A percentile compares a stretch with the other conserved stretches of the same genome.
Evolutionary conservation across 2,888 invertebrate species (phyloP).

Genomic region (Callinectes sapidus): DNA sequence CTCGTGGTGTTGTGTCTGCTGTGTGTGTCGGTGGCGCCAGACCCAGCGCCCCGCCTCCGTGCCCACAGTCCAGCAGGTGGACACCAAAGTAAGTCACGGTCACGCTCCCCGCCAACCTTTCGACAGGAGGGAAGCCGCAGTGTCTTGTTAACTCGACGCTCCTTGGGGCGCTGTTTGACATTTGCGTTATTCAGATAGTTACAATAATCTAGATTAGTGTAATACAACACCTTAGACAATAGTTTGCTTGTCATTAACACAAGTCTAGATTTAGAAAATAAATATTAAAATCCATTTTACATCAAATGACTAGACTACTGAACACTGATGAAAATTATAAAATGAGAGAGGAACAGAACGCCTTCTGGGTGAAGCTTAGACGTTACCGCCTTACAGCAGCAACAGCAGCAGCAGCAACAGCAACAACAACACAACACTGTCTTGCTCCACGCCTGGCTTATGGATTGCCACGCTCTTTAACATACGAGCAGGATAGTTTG

Average conservation of each 20-base stretch:
- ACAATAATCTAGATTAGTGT: background rate
- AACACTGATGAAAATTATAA: background rate
- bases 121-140: background rate
- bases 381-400: background rate
- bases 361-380: background rate
- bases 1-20: slow-evolving; percentile 34
- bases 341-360: background rate
- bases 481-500: background rate
- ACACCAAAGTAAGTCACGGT: slow-evolving; percentile 41
- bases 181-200: background rate
- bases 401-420: no score
- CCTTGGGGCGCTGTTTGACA: background rate
- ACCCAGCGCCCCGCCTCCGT: slow-evolving; percentile 38
- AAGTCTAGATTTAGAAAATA: background rate
- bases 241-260: slow-evolving; percentile 11
- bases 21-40: slow-evolving; percentile 21
- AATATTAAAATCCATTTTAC: background rate
- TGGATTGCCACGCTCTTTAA: background rate
- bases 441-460: background rate
- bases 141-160: background rate
- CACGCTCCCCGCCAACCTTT: background rate
- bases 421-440: no score
- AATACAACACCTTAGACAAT: background rate
- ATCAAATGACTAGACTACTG: background rate
- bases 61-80: slow-evolving; percentile 28